Evolutionary conservation across 2,797 vertebrate genomes (phyloP), one percentile per base, ranked within the genome.

Genomic region (Poliocrania exsul): DNA sequence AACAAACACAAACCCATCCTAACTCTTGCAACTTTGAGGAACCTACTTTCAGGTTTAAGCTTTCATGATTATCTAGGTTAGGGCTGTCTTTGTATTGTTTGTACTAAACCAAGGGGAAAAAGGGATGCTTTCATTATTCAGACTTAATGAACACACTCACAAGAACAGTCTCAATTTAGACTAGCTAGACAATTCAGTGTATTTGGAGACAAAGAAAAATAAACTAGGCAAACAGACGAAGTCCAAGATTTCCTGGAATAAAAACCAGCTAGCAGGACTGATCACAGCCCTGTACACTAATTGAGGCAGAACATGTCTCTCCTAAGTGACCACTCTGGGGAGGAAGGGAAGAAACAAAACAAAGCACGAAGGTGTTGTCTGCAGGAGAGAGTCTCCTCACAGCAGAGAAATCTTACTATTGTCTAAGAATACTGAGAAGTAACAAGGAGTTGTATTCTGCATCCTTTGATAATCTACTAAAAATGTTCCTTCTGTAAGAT

Each of bases 1-100:
- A 62, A 31, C 44, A 17, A 13, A 0, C 2, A 26, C 2, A 0
- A 2, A 26, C 2, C 9, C 11, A 35, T 60, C 21, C 8, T 35
- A 62, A 28, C 17, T 53, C 61, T 29, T 70, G 20, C 88, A 82
- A 66, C 33, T 35, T 23, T 73, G 33, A 85, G 40, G n/a, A 80
- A 85, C 71, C n/a, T 57, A 19, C 71, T 81, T 71, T 64, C 14
- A 77, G 9, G 8, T 29, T 89, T 66, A 92, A 87, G 49, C 67
- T 56, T 50, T 81, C 47, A 18, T 69, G 66, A 57, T 81, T 91
- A 86, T 75, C 53, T 81, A 75, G 44, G 54, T 56, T 87, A 33
- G 66, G 20, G 33, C 33, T 81, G 60, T 65, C 42, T 83, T 78
- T 70, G 72, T 29, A 46, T 66, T 60, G 44, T 85, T 81, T 49